These are phyloP conservation scores for Chrysolina haemoptera DNA, from an alignment of 2,888 invertebrate species.

Conservation along the genomic window DNA sequence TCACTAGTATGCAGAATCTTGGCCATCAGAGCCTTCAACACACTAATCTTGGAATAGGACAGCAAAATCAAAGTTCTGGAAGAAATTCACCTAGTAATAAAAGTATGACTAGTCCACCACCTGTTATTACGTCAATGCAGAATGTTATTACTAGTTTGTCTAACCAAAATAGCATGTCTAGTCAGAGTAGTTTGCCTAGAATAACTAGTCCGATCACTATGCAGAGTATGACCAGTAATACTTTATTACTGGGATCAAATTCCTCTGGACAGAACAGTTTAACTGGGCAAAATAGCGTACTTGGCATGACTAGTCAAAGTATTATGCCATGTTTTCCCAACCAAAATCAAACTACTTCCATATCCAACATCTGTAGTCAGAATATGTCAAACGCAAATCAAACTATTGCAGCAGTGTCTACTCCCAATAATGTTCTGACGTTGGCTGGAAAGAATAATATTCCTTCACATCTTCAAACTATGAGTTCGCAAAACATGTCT, in stretches of 20 bases:
- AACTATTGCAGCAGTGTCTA: conserved; percentile 22
- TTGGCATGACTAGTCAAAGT: conserved; percentile 28
- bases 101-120: conserved; percentile 41
- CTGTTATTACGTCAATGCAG: conserved; percentile 36
- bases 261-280: conserved; percentile 23
- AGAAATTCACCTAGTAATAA: conserved; percentile 32
- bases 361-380: conserved; percentile 24
- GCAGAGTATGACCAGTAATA: conserved; percentile 11
- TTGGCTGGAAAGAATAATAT: conserved; percentile 34
- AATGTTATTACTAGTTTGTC: conserved; percentile 25
- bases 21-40: conserved; percentile 33
- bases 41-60: conserved; percentile 17
- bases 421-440: conserved; percentile 28
- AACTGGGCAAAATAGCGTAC: conserved; percentile 31
- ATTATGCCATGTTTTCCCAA: conserved; percentile 21
- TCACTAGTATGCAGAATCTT: conserved; percentile 43
- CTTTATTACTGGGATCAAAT: conserved; percentile 10
- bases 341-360: conserved; percentile 14
- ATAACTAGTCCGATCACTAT: conserved; percentile 40
- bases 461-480: conserved; percentile 7
- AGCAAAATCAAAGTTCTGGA: conserved; percentile 33
- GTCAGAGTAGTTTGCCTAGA: conserved; percentile 29
- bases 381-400: conserved; percentile 32
- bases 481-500: conserved; percentile 33
- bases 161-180: conserved; percentile 27